Evolutionary conservation across 2,113 vertebrate genomes (phyloP), one percentile per base, ranked within the genome.

Genomic region (Aleadryas rufinucha): DNA sequence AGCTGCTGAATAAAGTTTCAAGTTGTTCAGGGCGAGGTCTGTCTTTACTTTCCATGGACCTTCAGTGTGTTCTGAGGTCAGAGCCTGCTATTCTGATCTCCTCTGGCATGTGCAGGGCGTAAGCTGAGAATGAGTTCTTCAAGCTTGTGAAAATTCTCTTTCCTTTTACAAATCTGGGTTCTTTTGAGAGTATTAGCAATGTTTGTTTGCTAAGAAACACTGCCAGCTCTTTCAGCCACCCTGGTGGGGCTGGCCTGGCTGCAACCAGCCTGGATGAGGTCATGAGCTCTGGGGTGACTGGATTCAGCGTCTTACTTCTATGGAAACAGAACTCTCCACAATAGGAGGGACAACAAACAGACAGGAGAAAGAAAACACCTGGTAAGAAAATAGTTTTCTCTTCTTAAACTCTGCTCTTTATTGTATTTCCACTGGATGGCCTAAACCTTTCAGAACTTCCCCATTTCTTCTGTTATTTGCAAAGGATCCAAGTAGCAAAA

Each of bases 371-470:
- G 72, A 78, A 90, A 93, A 64, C 23, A 92, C 20, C 42, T 8
- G 80, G 94, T 95, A 91, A 96, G 90, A 75, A 89, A 78, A 54
- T 3, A 42, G 28, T 64, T 92, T 87, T 59, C 22, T 66, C 33
- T n/a, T 59, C 7, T 74, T 37, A 60, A 87, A 44, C 23, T 11
- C 28, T 49, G 21, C 16, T 85, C 41, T 69, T 87, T 3, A 1
- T 10, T 44, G 13, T 35, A 13, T 49, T 72, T 75, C 23, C 70
- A 31, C 24, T 6, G 41, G 28, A 44, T 56, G 27, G 22, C 71
- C 64, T 70, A 56, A 70, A 63, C 27, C 19, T 49, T 49, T 56
- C 24, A 68, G 63, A 56, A 52, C 52, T 81, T 84, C 7, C 9
- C 19, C 6, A 2, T 61, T 33, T 71, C 19, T 11, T 65, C 44